Conservation (phyloP, 2,797 vertebrate genomes). For the Choloepus didactylus region DNA sequence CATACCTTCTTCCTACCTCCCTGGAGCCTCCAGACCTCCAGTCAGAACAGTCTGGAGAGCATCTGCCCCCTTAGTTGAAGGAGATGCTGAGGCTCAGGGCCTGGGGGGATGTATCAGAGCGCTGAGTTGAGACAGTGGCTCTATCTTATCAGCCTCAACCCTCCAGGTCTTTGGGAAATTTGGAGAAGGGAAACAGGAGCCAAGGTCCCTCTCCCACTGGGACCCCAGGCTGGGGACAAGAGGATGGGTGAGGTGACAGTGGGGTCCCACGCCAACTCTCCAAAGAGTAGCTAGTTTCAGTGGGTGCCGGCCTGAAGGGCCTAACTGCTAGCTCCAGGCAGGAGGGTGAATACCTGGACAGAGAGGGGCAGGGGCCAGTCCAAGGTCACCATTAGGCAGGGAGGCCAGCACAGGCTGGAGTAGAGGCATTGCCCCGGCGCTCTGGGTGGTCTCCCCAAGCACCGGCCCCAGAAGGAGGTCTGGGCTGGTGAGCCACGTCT, state of each 20-base stretch:
- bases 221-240: conserved; percentile 12
- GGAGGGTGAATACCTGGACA: neutral
- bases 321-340: neutral
- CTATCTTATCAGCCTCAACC: neutral
- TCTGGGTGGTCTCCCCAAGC: neutral
- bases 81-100: neutral
- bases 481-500: conserved; percentile 1
- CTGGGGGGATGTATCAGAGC: neutral
- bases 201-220: neutral
- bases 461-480: neutral
- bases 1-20: neutral
- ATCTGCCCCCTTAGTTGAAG: conserved; percentile 11
- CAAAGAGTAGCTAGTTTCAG: neutral
- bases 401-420: neutral
- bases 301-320: neutral
- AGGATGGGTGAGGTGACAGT: neutral
- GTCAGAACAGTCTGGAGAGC: neutral
- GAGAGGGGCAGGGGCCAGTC: neutral
- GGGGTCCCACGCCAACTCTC: neutral
- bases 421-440: neutral
- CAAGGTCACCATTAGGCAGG: conserved; percentile 12
- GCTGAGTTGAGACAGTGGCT: neutral
- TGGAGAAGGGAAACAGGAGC: neutral
- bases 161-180: neutral
- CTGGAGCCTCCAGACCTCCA: conserved; percentile 12